These are phyloP conservation scores for Myrmecobius fasciatus DNA, from an alignment of 2,113 vertebrate genomes.

Conservation along the genomic window DNA sequence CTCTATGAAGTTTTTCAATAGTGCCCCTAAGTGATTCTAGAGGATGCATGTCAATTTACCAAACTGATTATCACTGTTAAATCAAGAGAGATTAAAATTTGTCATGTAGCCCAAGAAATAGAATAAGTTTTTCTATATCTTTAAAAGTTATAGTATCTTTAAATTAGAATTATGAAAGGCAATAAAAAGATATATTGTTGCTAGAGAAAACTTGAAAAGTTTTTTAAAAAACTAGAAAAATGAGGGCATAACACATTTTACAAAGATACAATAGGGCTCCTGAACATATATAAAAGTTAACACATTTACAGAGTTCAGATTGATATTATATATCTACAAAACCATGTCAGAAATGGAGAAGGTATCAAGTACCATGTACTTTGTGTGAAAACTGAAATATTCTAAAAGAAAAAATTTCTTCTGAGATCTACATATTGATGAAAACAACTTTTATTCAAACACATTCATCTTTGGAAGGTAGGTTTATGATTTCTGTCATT, in stretches of 20 bases:
- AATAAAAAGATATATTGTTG: neutral
- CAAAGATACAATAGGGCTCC: neutral
- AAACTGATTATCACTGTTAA: neutral
- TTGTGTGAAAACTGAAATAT: conserved; percentile 13
- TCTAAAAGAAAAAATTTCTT: conserved; percentile 19
- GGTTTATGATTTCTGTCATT: neutral
- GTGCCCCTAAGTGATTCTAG: neutral
- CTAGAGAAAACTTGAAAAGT: conserved; percentile 5
- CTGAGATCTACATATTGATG: conserved; percentile 13
- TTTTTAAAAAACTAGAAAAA: neutral
- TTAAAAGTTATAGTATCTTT: neutral
- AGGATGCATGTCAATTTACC: neutral
- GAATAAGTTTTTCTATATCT: conserved; percentile 20
- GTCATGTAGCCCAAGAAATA: neutral
- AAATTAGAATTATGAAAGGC: neutral
- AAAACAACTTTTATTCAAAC: conserved; percentile 56
- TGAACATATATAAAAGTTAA: neutral
- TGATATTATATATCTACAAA: conserved; percentile 11
- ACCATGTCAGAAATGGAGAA: conserved; percentile 3
- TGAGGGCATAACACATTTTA: neutral
- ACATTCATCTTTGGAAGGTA: conserved; percentile 36
- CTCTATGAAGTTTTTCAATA: neutral
- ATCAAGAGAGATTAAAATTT: neutral
- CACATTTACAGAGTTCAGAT: conserved; percentile 42
- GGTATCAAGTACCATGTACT: conserved; percentile 18